Evolutionary conservation across 2,888 invertebrate genomes (phyloP), one percentile per base, ranked within the genome.

Genomic region (Tetrapedia diversipes): DNA sequence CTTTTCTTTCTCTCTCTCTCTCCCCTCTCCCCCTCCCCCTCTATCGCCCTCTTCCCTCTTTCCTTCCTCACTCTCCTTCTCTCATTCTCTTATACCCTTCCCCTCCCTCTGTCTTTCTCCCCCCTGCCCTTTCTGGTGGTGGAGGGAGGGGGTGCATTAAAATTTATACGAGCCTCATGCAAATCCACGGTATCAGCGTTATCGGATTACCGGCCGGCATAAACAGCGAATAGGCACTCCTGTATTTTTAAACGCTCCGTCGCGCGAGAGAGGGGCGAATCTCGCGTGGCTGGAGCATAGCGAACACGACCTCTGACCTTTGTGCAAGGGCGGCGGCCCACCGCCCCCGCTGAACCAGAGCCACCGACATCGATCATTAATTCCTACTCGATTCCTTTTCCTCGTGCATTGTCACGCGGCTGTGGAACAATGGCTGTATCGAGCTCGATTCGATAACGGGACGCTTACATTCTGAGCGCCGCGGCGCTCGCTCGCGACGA

Each of bases 221-320:
- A 59, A 74, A 74, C 66, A 54, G 34, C 29, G 65, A 57, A 54
- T 37, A 60, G 41, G 32, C 56, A 37, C 43, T 61, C 49, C 16
- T 65, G 39, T 70, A 63, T 60, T 73, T 77, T 71, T 54, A 47
- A 74, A 63, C 27, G 11, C 27, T 49, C 34, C 41, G 37, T 19
- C 32, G 41, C 39, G 22, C 24, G 24, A 8, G 19, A 45, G 43
- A 54, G 49, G 10, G 59, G 63, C 29, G 53, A 72, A 57, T 70
- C 54, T 70, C 51, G 34, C 66, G 51, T 68, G 53, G 24, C 24
- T 61, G 14, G 14, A 53, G 41, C 49, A 22, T 39, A 29, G 16
- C 14, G 39, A n/a, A 14, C 49, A 14, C 43, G 63, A 83, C 81
- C 83, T 53, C 14, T 71, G 65, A 81, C 81, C 81, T 83, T 83